These are phyloP conservation scores for Aporophyla nigra DNA, from an alignment of 2,888 invertebrate species.

Conservation along the genomic window DNA sequence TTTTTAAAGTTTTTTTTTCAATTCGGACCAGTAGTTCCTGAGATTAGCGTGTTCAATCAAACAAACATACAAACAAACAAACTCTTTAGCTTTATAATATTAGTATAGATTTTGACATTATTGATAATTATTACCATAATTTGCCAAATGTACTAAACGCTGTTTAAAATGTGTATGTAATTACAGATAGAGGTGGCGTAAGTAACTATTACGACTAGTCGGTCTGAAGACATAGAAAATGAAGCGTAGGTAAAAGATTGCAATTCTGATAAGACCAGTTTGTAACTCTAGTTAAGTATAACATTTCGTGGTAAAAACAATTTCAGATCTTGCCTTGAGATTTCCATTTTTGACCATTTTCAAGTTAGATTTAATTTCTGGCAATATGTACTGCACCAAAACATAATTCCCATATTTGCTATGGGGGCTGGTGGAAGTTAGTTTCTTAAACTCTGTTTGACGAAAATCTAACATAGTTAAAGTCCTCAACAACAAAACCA, in stretches of 20 bases:
- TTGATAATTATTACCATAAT: too few relatives aligned
- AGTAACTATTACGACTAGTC: neutral
- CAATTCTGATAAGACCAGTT: constrained; percentile 49
- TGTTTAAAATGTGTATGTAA: too few relatives aligned
- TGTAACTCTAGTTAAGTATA: constrained; percentile 33
- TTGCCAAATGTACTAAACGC: too few relatives aligned
- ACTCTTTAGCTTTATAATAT: too few relatives aligned
- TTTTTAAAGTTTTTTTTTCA: too few relatives aligned
- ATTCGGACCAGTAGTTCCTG: too few relatives aligned
- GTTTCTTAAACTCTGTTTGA: neutral
- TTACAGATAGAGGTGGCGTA: neutral
- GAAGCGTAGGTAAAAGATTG: constrained; percentile 34
- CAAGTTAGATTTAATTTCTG: neutral
- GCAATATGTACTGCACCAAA: neutral
- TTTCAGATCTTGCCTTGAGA: constrained; percentile 1
- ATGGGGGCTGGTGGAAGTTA: neutral
- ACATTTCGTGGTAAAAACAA: constrained; percentile 10
- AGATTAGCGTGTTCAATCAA: too few relatives aligned
- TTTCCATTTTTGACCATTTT: neutral
- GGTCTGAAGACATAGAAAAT: constrained; percentile 17
- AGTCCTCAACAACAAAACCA: neutral
- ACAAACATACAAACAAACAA: too few relatives aligned
- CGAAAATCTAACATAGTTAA: neutral
- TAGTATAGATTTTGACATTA: too few relatives aligned
- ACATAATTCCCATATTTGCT: neutral